Evolutionary conservation across 2,888 invertebrate genomes (phyloP).

Genomic region (Apamea crenata): DNA sequence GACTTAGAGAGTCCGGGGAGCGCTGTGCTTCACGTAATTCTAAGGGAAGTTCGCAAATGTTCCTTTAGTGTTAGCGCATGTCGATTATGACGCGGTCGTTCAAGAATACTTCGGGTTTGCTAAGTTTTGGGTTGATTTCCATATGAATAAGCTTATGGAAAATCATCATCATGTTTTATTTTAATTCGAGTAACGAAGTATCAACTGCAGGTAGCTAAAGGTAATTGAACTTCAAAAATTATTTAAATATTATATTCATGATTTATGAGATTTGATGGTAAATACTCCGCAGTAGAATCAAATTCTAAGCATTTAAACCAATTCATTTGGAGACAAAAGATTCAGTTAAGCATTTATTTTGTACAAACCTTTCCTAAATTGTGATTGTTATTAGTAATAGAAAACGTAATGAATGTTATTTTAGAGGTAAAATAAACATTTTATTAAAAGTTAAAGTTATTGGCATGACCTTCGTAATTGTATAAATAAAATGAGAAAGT

Average conservation of each 20-base stretch:
- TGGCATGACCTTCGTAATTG: conserved; percentile 13
- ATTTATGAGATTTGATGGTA: background rate
- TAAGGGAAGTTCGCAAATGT: conserved; percentile 72
- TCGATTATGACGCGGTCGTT: conserved; percentile 44
- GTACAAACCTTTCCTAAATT: background rate
- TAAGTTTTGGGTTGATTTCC: conserved; percentile 31
- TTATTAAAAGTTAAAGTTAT: background rate
- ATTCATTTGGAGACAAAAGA: background rate
- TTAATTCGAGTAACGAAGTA: background rate
- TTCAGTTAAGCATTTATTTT: background rate
- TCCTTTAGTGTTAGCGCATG: conserved; percentile 67
- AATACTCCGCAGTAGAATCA: background rate
- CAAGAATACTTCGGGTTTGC: conserved; percentile 27
- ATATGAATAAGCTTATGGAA: background rate
- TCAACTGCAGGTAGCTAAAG: background rate
- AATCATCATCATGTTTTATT: background rate
- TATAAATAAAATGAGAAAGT: background rate
- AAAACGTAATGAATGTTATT: background rate
- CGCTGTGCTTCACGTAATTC: conserved; percentile 69
- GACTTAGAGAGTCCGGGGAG: conserved; percentile 74
- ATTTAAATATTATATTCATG: too few species aligned
- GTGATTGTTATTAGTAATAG: background rate
- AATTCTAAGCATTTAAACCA: background rate
- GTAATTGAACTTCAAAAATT: background rate
- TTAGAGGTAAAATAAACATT: conserved; percentile 3